Evolutionary conservation across 1,140 invertebrate species (phyloP).

Genomic region (Elysia chlorotica): DNA sequence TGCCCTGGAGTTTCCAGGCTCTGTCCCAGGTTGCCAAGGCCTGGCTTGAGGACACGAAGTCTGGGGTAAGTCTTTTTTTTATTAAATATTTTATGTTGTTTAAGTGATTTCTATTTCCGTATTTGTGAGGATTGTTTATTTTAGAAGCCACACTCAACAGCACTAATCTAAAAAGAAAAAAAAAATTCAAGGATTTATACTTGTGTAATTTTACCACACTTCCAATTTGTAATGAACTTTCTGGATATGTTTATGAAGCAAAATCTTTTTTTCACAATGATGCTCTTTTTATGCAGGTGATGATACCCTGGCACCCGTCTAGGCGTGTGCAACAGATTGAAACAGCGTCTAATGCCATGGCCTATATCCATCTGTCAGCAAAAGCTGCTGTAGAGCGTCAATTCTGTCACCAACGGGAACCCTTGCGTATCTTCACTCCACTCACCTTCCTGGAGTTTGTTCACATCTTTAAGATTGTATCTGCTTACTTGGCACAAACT

Average conservation of each 20-base stretch:
- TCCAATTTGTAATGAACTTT: no score
- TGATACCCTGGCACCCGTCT: constrained; percentile 46
- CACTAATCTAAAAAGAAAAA: no score
- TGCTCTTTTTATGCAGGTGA: constrained; percentile 42
- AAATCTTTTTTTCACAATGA: no score
- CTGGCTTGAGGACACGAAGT: constrained; percentile 51
- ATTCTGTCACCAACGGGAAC: constrained; percentile 52
- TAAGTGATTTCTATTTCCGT: no score
- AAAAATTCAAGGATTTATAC: no score
- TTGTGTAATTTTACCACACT: no score
- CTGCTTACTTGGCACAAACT: constrained; percentile 47
- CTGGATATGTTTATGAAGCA: no score
- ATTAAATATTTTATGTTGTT: no score
- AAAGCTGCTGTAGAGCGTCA: constrained; percentile 47
- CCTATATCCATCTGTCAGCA: constrained; percentile 56
- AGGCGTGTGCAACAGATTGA: constrained; percentile 42
- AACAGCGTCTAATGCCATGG: constrained; percentile 50
- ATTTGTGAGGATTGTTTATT: no score
- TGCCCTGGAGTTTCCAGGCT: constrained; percentile 51
- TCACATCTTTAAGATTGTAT: constrained; percentile 52
- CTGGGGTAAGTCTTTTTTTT: constrained; percentile 38
- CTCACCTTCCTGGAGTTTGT: constrained; percentile 58
- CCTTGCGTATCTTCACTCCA: constrained; percentile 52
- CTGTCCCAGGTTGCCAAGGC: constrained; percentile 46
- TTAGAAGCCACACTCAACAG: no score